Evolutionary conservation across 2,888 invertebrate species (phyloP).

Genomic region (Athalia cordata): DNA sequence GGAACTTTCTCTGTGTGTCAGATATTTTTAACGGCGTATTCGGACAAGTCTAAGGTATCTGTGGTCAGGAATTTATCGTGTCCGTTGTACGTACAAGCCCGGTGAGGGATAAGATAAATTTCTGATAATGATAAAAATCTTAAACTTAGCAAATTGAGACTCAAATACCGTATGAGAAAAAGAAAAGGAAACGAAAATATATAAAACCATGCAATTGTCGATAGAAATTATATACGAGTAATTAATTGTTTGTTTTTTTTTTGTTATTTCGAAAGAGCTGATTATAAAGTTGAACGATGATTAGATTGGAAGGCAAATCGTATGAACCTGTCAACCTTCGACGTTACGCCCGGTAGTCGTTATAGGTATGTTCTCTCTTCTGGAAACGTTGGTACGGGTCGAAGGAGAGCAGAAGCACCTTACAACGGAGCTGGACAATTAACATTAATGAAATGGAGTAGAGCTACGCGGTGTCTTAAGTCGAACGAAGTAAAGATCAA

Average conservation of each 20-base stretch:
- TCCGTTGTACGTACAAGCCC: not conserved
- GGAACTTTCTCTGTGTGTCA: constrained; percentile 69
- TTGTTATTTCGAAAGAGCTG: no score
- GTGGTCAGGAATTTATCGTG: constrained; percentile 65
- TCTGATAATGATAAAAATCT: not conserved
- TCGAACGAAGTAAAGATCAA: constrained; percentile 45
- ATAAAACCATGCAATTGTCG: no score
- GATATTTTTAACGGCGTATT: constrained; percentile 60
- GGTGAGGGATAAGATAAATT: constrained; percentile 23
- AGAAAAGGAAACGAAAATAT: no score
- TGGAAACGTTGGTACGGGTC: constrained; percentile 22
- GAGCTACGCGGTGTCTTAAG: constrained; percentile 57
- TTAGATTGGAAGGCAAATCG: not conserved
- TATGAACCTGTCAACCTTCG: constrained; percentile 18
- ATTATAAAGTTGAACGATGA: no score
- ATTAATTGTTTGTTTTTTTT: no score
- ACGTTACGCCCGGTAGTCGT: constrained; percentile 15
- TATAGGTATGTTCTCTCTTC: not conserved
- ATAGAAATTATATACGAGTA: no score
- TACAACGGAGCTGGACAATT: constrained; percentile 59
- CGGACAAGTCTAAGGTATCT: constrained; percentile 62
- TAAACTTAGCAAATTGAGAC: not conserved
- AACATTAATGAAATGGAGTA: constrained; percentile 68
- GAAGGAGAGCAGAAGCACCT: constrained; percentile 38
- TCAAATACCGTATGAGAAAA: not conserved